Conservation (phyloP, 2,113 vertebrate species). For the Promerops cafer region DNA sequence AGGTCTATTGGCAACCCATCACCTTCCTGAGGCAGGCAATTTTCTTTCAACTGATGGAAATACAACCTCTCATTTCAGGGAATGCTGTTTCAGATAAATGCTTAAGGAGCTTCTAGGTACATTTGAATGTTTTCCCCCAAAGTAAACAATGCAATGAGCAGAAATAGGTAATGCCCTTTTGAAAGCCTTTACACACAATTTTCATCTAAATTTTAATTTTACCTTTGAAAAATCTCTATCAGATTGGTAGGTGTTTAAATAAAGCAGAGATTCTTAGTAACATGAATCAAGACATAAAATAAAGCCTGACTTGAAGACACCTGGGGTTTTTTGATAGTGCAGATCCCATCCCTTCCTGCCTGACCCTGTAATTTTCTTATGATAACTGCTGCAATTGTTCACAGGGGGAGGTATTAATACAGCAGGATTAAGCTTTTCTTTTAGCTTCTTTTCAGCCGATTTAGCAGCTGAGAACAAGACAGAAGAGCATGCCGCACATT, state of each 20-base stretch:
- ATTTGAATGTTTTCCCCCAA: neutral
- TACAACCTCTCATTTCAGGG: neutral
- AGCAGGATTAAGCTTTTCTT: neutral
- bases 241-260: neutral
- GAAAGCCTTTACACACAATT: neutral
- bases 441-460: neutral
- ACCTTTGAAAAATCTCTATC: neutral
- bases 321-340: neutral
- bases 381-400: neutral
- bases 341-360: neutral
- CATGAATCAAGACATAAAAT: neutral
- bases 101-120: neutral
- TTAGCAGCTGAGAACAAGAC: neutral
- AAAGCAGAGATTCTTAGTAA: neutral
- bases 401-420: neutral
- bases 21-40: neutral
- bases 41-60: neutral
- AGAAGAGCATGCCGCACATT: neutral
- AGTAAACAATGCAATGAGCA: neutral
- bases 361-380: neutral
- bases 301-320: neutral
- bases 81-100: neutral
- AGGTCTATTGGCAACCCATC: neutral
- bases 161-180: neutral
- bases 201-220: neutral